Base-by-base conservation (phyloP, 1,140 invertebrate genomes). In the Hyles euphorbiae region DNA sequence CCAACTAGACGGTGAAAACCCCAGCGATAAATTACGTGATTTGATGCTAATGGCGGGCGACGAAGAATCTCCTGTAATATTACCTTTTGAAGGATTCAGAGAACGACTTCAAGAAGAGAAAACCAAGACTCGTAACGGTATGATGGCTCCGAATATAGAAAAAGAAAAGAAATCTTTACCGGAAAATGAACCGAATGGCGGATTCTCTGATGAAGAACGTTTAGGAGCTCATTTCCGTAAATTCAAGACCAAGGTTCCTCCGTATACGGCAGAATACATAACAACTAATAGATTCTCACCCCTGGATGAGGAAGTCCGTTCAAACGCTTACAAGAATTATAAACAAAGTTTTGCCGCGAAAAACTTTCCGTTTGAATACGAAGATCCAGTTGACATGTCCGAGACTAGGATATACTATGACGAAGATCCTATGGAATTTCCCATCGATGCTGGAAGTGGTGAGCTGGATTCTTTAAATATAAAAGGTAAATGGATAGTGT, bases 391-490 rank as follows among this genome's bases (percentile, higher is more conserved):
- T 45, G 85, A 89, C 46, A 78, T 92, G 34, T 85, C 87, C 10
- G 91, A 92, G 74, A 83, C 85, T 40, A 80, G 91, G 47, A 87
- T 91, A 61, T 90, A 91, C 61, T 82, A 86, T 45, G 88, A 91
- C 40, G 90, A 90, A 63, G 87, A 88, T 52, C 70, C 74, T 9
- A 60, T 78, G 36, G 88, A 91, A 40, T 80, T 81, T 40, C 69
- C 80, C n/a, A 75, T 85, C 34, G 87, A 88, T 10, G 63, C 71
- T 56, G 88, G 84, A 1, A 87, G 87, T 64, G 83, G 85, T 0
- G 82, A 87, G 53, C 60, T 83, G n/a, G 85, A 88, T 74, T 61
- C 73, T 33, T 80, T 78, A 61, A 65, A 76, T 49, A 7, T 63
- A 10, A 81, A 78, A 72, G 76, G 76, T 79, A 74, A 12, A 34